phyloP scores from a whole-genome alignment of 2,113 vertebrate species.

The Prinia subflava region DNA sequence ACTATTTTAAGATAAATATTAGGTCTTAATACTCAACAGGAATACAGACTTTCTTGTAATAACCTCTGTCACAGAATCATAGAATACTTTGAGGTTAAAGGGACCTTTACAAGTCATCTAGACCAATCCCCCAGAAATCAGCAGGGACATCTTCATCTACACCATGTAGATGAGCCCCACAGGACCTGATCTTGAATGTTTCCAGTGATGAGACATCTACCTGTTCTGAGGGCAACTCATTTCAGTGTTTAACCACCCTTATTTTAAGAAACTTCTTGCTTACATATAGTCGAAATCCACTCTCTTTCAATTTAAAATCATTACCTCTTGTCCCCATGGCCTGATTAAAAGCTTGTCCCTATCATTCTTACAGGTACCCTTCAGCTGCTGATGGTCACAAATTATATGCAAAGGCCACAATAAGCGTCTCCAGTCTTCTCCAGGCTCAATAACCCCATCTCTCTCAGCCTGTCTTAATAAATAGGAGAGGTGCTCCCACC shows the following conservation, averaged over 20 bases:
- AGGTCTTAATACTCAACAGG: not conserved
- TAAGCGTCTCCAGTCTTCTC: not conserved
- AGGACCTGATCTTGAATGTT: not conserved
- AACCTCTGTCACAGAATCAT: not conserved
- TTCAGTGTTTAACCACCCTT: not conserved
- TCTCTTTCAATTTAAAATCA: not conserved
- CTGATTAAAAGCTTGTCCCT: not conserved
- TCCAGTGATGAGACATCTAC: not conserved
- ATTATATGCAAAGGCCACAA: not conserved
- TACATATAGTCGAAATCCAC: not conserved
- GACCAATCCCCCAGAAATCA: not conserved
- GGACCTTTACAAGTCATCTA: not conserved
- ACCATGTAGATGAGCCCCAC: not conserved
- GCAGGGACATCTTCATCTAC: not conserved
- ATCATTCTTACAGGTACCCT: not conserved
- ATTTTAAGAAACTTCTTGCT: not conserved
- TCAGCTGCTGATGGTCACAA: not conserved
- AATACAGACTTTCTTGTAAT: not conserved
- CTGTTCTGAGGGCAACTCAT: not conserved
- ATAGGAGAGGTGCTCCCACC: not conserved
- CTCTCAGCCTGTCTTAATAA: not conserved
- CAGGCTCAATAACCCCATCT: not conserved
- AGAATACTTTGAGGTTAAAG: not conserved
- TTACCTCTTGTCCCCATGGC: not conserved
- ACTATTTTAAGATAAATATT: not conserved